Base-by-base conservation (phyloP, 2,888 invertebrate species). In the Trissoscelio sp. region DNA sequence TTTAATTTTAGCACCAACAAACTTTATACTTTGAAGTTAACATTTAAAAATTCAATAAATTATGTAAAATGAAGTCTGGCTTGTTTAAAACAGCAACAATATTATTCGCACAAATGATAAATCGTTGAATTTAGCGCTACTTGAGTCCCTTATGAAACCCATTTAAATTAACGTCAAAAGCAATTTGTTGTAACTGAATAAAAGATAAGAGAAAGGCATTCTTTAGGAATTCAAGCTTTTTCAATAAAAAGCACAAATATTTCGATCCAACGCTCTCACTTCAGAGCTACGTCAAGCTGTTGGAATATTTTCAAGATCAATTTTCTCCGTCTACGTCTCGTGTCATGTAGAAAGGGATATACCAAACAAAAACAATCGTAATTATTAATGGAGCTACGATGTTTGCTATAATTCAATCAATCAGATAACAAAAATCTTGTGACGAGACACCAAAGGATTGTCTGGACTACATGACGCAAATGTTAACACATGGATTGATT, bases 141-240 rank as follows among this genome's bases (percentile, higher is more conserved):
- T 72, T 22, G 11, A n/a, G n/a, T n/a, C n/a, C n/a, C 46, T 73
- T 53, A 60, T 34, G 22, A 42, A 53, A 24, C 53, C 53, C 44
- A 53, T 73, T 53, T 28, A 62, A 73, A 62, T 73, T 18, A 73
- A 62, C 28, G 16, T 16, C 31, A 57, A 44, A 69, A 55, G 67
- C 51, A 72, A 39, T 53, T 60, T 60, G 53, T 53, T 46, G 46
- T 46, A 28, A 58, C 24, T 70, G 22, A 55, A n/a, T n/a, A n/a
- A 11, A 9, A 46, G 22, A 48, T 67, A 67, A 53, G 44, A 46
- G 31, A 64, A 34, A 53, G 22, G 39, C 39, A 72, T 58, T 48
- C 14, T 42, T 16, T 24, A 39, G 24, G 18, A 51, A 12, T 46
- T 31, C 6, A 67, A 6, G 16, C 12, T 31, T 67, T 37, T 58